Conservation (phyloP, 2,888 invertebrate genomes). For the Perizoma flavofasciatum region DNA sequence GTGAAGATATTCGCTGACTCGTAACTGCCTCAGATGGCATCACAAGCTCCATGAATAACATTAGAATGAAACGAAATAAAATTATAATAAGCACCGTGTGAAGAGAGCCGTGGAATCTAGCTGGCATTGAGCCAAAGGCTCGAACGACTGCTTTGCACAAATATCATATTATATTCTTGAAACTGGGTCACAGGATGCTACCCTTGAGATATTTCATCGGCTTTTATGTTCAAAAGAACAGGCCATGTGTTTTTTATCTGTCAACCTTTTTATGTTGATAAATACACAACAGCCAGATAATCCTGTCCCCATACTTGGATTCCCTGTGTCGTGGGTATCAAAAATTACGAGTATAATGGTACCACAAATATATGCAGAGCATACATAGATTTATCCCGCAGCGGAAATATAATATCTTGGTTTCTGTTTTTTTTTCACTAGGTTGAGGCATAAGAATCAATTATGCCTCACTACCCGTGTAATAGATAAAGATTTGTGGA, state of each 20-base stretch:
- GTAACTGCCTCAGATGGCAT: conserved; percentile 1
- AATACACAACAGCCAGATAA: no score
- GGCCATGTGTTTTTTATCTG: not conserved
- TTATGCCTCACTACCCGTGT: no score
- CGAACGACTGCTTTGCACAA: conserved; percentile 11
- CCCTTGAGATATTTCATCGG: not conserved
- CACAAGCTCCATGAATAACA: conserved; percentile 14
- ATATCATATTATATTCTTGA: conserved; percentile 17
- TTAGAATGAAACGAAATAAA: conserved; percentile 18
- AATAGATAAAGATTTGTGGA: no score
- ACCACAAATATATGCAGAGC: no score
- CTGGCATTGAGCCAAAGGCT: conserved; percentile 19
- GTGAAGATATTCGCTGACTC: conserved; percentile 10
- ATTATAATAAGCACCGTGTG: conserved; percentile 25
- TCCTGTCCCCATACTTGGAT: no score
- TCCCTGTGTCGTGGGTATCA: no score
- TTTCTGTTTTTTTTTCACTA: no score
- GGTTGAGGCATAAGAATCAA: no score
- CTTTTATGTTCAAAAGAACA: not conserved
- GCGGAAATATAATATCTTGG: no score
- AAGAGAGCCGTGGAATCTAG: conserved; percentile 22
- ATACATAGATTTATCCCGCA: no score
- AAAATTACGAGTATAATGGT: no score
- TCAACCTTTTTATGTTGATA: no score
- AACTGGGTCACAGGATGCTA: conserved; percentile 29